A percentile compares a stretch with the other conserved stretches of the same genome.
Evolutionary conservation across 2,888 invertebrate genomes (phyloP).

Genomic region (Carpatolechia fugitivella): DNA sequence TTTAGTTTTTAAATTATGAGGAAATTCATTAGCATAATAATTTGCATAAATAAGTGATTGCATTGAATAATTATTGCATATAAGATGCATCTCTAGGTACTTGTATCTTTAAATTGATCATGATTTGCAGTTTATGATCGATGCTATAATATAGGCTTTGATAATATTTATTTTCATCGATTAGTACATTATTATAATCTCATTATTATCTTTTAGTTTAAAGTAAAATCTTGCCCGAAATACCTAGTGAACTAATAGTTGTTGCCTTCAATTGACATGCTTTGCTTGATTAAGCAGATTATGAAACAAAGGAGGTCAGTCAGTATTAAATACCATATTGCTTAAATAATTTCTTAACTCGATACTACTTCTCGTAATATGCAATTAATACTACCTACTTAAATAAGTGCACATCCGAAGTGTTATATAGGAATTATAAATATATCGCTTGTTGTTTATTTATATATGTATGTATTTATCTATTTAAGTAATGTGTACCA

Average conservation of each 20-base stretch:
- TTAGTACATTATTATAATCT: background rate
- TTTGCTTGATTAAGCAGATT: constrained; percentile 13
- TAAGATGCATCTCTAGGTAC: too few species aligned
- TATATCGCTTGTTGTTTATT: too few species aligned
- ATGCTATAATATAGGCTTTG: too few species aligned
- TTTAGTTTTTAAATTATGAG: constrained; percentile 10
- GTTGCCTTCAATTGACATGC: constrained; percentile 9
- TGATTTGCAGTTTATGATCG: too few species aligned
- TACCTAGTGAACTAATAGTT: background rate
- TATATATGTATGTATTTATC: too few species aligned
- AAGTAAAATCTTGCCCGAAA: background rate
- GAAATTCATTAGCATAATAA: background rate
- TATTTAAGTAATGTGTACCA: too few species aligned
- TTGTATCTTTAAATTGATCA: too few species aligned
- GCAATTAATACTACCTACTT: background rate
- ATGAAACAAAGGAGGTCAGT: constrained; percentile 18
- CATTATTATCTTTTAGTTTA: background rate
- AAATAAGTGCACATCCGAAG: background rate
- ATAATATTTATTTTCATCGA: too few species aligned
- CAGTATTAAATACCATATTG: constrained; percentile 24
- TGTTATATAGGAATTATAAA: too few species aligned
- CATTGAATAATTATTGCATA: too few species aligned
- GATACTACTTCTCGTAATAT: background rate
- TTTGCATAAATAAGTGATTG: background rate
- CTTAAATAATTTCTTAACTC: constrained; percentile 19